phyloP scores from a whole-genome alignment of 2,888 invertebrate genomes.

The Spilarctia lutea region DNA sequence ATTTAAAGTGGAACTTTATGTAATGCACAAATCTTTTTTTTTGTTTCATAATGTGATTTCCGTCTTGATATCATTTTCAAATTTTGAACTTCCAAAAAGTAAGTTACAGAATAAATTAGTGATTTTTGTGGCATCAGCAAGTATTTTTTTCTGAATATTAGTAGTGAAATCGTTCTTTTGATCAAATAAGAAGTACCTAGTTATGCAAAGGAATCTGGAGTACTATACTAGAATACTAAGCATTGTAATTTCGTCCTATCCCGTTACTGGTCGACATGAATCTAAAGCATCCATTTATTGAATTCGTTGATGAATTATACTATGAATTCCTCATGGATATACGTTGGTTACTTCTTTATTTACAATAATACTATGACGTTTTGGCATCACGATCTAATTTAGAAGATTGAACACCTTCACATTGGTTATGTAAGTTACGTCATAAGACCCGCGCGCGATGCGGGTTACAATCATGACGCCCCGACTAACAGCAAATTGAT shows the following conservation, averaged over 20 bases:
- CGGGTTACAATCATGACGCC: conserved; percentile 78
- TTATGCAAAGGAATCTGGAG: conserved; percentile 32
- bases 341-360: conserved; percentile 31
- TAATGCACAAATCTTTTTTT: neutral
- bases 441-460: conserved; percentile 70
- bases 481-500: conserved; percentile 78
- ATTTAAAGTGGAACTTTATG: neutral
- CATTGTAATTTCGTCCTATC: conserved; percentile 49
- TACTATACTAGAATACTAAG: conserved; percentile 54
- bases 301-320: neutral
- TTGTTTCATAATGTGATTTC: neutral
- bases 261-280: conserved; percentile 12
- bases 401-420: conserved; percentile 77
- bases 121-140: neutral
- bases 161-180: conserved; percentile 49
- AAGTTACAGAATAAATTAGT: neutral
- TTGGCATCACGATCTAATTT: conserved; percentile 56
- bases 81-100: neutral
- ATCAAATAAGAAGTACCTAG: conserved; percentile 27
- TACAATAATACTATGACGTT: conserved; percentile 53
- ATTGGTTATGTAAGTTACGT: conserved; percentile 85
- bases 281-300: neutral
- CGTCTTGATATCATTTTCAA: neutral
- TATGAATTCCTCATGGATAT: neutral
- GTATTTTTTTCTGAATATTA: conserved; percentile 23